Percentiles rank a stretch among this genome's conserved stretches.
Evolutionary conservation across 2,888 invertebrate species (phyloP).

Genomic region (Melieria picta): DNA sequence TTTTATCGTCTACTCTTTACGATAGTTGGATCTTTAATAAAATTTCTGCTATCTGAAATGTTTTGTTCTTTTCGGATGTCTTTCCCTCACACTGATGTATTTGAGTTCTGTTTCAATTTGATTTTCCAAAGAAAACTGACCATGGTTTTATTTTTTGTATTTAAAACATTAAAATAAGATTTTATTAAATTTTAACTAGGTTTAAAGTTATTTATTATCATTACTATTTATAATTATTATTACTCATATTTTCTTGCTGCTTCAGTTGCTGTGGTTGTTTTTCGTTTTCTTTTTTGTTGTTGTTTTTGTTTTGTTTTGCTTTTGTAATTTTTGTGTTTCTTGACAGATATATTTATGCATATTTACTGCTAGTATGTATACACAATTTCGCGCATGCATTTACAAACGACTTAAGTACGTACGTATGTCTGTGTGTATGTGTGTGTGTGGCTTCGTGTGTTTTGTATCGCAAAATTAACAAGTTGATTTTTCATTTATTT

Average conservation of each 20-base stretch:
- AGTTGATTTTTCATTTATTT: neutral
- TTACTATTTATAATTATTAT: slow-evolving; percentile 32
- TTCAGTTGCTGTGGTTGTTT: neutral
- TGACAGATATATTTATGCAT: slow-evolving; percentile 26
- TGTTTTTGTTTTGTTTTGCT: slow-evolving; percentile 27
- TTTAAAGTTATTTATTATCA: slow-evolving; percentile 42
- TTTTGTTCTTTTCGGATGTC: no score
- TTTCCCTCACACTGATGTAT: no score
- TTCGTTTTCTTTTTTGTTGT: slow-evolving; percentile 19
- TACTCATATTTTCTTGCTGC: slow-evolving; percentile 14
- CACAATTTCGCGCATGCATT: slow-evolving; percentile 7
- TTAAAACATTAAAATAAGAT: slow-evolving; percentile 59
- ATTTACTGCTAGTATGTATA: slow-evolving; percentile 10
- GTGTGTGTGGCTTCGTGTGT: neutral
- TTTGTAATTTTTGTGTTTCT: slow-evolving; percentile 19
- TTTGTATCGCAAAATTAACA: slow-evolving; percentile 14
- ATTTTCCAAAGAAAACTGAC: neutral
- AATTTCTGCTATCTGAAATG: no score
- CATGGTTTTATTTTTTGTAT: slow-evolving; percentile 50
- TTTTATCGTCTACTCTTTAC: no score
- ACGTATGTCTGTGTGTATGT: neutral
- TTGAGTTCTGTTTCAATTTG: no score
- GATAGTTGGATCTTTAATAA: no score
- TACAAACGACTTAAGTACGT: neutral
- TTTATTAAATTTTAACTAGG: slow-evolving; percentile 52